Conservation (phyloP, 2,888 invertebrate species). For the Celastrina argiolus region DNA sequence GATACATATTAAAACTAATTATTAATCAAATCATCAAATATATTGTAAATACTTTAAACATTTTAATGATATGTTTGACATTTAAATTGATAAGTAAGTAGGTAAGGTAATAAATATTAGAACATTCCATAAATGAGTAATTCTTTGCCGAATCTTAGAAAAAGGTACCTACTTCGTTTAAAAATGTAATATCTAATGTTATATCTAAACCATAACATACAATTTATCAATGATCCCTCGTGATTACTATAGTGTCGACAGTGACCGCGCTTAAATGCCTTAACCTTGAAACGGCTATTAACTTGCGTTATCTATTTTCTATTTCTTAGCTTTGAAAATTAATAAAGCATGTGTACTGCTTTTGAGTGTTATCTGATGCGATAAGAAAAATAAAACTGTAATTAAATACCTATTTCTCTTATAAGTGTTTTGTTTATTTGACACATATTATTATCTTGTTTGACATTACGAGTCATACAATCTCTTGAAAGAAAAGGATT, state of each 20-base stretch:
- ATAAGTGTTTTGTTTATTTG: constrained; percentile 20
- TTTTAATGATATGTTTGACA: neutral
- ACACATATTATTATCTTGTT: constrained; percentile 19
- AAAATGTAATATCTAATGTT: neutral
- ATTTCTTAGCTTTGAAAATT: constrained; percentile 13
- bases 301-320: constrained; percentile 19
- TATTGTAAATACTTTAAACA: neutral
- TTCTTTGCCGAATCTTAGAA: neutral
- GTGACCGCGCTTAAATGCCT: constrained; percentile 15
- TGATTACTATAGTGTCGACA: constrained; percentile 8
- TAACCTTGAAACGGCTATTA: constrained; percentile 21
- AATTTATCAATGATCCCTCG: constrained; percentile 10
- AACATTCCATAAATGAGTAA: neutral
- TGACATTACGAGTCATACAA: constrained; percentile 16
- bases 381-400: constrained; percentile 14
- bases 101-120: neutral
- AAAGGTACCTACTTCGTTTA: neutral
- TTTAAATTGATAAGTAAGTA: neutral
- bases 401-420: constrained; percentile 20
- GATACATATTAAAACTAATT: neutral
- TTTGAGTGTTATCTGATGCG: constrained; percentile 9
- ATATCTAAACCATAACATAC: neutral
- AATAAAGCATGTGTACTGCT: constrained; percentile 8
- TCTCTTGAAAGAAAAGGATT: neutral
- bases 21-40: neutral